Evolutionary conservation across 1,140 invertebrate genomes (phyloP), one percentile per base, ranked within the genome.

Genomic region (Frieseomelitta varia): DNA sequence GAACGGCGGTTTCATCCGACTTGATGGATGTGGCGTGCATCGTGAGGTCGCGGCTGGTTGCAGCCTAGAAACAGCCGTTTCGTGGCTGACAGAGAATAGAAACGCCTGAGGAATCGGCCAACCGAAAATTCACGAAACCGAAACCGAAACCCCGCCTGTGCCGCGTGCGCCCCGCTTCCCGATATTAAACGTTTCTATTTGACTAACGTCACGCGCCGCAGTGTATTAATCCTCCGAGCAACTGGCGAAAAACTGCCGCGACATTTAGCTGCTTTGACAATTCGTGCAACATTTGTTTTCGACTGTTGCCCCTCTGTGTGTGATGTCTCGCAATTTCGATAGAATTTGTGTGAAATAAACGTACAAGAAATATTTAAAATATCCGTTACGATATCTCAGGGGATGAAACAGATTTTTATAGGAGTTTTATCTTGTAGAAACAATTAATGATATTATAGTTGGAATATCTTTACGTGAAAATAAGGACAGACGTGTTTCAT

Each of bases 21-120:
- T 90, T 91, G 90, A 90, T 91, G 85, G 88, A 91, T 91, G 90
- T 88, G 74, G 76, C 88, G 77, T 81, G 81, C 81, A 85, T 86
- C 81, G 81, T 74, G 81, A 61, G 74, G 80, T 90, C 84, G 86
- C 56, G 86, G 88, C 88, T 87, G 84, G 86, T 73, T 90, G 73
- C 89, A 77, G 79, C 67, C 78, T 68, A 74, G 53, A n/a, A n/a
- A 47, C 78, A 84, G 58, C 83, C 69, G 83, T 79, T 67, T 84
- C 81, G 76, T 65, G 78, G 68, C 83, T 80, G 83, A 80, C 69
- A 72, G 77, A 79, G 83, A 84, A 74, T 74, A 74, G 83, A 68
- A 74, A 74, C 68, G 83, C 83, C 83, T 4, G 58, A 74, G 83
- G 78, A 80, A 80, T 73, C 68, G 78, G 58, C 83, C 30, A 74